Percentiles rank a stretch among this genome's conserved stretches.
Evolutionary conservation across 2,888 invertebrate species (phyloP).

Genomic region (Anodontia alba): DNA sequence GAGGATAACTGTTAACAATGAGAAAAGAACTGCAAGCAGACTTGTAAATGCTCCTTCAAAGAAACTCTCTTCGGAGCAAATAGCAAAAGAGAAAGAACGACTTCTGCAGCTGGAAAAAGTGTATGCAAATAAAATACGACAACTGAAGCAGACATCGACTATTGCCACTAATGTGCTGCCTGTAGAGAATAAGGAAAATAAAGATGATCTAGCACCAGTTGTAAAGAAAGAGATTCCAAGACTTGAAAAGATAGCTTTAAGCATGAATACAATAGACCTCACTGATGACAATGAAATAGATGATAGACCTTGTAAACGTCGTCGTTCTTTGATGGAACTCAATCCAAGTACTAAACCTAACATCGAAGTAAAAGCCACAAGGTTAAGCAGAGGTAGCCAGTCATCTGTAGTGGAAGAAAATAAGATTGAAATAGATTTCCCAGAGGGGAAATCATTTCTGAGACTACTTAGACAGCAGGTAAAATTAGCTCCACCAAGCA

Average conservation of each 20-base stretch:
- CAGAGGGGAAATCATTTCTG: slow-evolving; percentile 43
- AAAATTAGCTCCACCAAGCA: neutral
- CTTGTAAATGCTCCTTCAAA: neutral
- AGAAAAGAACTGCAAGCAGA: neutral
- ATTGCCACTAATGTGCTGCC: slow-evolving; percentile 22
- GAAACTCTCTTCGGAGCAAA: slow-evolving; percentile 25
- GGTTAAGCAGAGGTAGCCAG: slow-evolving; percentile 23
- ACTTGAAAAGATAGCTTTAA: slow-evolving; percentile 66
- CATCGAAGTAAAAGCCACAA: slow-evolving; percentile 43
- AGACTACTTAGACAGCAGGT: slow-evolving; percentile 52
- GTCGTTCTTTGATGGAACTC: slow-evolving; percentile 69
- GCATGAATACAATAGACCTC: slow-evolving; percentile 41
- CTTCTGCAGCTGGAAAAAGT: slow-evolving; percentile 69
- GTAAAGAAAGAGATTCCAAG: slow-evolving; percentile 48
- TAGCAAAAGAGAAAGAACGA: slow-evolving; percentile 68
- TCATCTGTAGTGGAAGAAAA: slow-evolving; percentile 23
- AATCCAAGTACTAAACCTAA: slow-evolving; percentile 75
- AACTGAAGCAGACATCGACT: slow-evolving; percentile 61
- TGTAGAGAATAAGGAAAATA: neutral
- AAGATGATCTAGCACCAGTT: neutral
- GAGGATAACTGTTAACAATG: slow-evolving; percentile 20
- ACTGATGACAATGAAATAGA: slow-evolving; percentile 50
- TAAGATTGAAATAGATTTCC: slow-evolving; percentile 37
- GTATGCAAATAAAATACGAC: slow-evolving; percentile 70
- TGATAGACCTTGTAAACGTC: slow-evolving; percentile 46